Conservation (phyloP, 2,888 invertebrate genomes). For the Heliconius sara region DNA sequence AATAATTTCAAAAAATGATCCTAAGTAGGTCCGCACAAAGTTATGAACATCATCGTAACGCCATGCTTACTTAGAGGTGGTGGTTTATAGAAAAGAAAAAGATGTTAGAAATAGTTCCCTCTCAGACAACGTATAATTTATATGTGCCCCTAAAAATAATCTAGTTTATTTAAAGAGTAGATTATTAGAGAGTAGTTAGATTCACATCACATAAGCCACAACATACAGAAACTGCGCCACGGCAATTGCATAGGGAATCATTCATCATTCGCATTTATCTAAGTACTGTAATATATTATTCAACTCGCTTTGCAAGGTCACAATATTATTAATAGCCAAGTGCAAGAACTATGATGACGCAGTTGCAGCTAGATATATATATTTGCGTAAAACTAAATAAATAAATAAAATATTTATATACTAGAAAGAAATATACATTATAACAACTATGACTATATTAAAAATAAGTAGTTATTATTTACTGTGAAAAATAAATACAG, state of each 20-base stretch:
- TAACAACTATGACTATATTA: background rate
- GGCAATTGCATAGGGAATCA: slow-evolving; percentile 2
- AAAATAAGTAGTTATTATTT: background rate
- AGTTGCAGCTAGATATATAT: slow-evolving; percentile 37
- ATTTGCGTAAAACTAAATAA: slow-evolving; percentile 36
- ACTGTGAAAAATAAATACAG: background rate
- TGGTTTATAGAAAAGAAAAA: too few species aligned
- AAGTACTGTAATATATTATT: slow-evolving; percentile 9
- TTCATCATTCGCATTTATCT: slow-evolving; percentile 12
- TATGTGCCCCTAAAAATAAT: background rate
- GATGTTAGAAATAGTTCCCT: too few species aligned
- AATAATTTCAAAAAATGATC: background rate
- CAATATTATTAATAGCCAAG: slow-evolving; percentile 22
- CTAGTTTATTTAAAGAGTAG: background rate
- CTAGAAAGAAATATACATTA: background rate
- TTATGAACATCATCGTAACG: background rate
- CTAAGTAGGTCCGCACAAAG: background rate
- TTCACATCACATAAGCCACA: slow-evolving; percentile 6
- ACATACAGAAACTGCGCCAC: background rate
- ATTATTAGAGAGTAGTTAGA: too few species aligned
- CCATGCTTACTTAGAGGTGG: background rate
- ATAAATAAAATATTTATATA: background rate
- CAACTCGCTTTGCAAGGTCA: slow-evolving; percentile 37
- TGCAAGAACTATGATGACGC: slow-evolving; percentile 7
- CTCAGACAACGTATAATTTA: background rate